phyloP scores from a whole-genome alignment of 2,888 invertebrate species.

The Pseudococcus viburni region DNA sequence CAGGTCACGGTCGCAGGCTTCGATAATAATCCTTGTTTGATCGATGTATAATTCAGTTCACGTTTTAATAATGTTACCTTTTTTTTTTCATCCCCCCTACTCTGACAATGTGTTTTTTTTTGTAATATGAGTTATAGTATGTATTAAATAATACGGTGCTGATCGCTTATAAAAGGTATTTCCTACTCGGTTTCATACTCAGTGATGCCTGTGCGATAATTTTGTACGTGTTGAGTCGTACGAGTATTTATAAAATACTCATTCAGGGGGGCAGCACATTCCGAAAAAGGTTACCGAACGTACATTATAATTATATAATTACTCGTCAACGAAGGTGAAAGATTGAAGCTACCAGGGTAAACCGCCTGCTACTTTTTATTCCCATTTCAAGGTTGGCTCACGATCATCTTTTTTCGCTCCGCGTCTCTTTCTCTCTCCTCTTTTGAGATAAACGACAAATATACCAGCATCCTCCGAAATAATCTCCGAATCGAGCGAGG shows the following conservation, averaged over 20 bases:
- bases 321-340: constrained; percentile 45
- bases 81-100: neutral
- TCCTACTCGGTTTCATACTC: neutral
- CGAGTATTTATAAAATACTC: neutral
- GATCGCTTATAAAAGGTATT: constrained; percentile 16
- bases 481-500: neutral
- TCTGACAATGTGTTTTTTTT: neutral
- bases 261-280: constrained; percentile 18
- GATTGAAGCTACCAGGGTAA: constrained; percentile 39
- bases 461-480: neutral
- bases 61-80: constrained; percentile 39
- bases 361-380: constrained; percentile 47
- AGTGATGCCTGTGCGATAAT: neutral
- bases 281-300: constrained; percentile 48
- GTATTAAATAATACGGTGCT: constrained; percentile 11
- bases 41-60: constrained; percentile 45
- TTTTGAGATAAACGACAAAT: neutral
- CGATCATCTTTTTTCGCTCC: constrained; percentile 30
- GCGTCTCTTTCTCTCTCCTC: neutral
- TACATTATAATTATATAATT: constrained; percentile 52
- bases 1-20: constrained; percentile 36
- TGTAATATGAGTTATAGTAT: neutral
- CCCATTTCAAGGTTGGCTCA: neutral
- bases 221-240: neutral
- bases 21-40: constrained; percentile 29